Evolutionary conservation across 2,113 vertebrate species (phyloP).

Genomic region (Campylomormyrus tamandua): DNA sequence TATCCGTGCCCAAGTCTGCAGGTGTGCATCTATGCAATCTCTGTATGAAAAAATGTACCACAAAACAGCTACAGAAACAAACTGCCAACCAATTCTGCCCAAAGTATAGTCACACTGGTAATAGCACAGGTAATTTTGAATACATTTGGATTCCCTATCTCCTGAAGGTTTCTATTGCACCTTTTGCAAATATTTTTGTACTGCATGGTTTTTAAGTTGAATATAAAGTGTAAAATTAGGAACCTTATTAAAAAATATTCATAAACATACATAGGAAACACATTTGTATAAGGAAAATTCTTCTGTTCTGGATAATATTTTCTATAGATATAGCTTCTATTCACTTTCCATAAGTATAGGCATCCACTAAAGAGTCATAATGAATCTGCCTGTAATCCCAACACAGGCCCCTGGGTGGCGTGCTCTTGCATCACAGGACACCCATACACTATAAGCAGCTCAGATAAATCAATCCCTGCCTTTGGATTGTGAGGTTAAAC

Average conservation of each 20-base stretch:
- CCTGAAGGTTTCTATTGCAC: neutral
- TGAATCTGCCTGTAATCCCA: neutral
- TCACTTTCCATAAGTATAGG: neutral
- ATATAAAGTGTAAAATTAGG: neutral
- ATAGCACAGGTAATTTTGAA: neutral
- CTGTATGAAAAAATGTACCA: neutral
- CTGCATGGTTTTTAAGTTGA: neutral
- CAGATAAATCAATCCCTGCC: neutral
- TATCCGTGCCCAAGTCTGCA: neutral
- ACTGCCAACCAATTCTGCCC: neutral
- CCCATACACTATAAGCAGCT: neutral
- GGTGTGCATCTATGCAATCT: neutral
- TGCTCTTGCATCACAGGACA: neutral
- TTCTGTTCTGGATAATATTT: neutral
- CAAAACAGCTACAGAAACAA: neutral
- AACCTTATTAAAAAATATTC: neutral
- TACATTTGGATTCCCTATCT: neutral
- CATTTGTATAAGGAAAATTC: neutral
- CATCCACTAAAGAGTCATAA: neutral
- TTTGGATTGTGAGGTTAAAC: neutral
- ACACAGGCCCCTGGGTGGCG: neutral
- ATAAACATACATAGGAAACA: neutral
- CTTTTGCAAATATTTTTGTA: neutral
- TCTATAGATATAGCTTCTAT: neutral
- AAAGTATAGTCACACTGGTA: neutral